Percentiles rank a stretch among this genome's conserved stretches.
These are phyloP conservation scores for Gymnothorax javanicus DNA, from an alignment of 2,797 vertebrate species.

Conservation along the genomic window DNA sequence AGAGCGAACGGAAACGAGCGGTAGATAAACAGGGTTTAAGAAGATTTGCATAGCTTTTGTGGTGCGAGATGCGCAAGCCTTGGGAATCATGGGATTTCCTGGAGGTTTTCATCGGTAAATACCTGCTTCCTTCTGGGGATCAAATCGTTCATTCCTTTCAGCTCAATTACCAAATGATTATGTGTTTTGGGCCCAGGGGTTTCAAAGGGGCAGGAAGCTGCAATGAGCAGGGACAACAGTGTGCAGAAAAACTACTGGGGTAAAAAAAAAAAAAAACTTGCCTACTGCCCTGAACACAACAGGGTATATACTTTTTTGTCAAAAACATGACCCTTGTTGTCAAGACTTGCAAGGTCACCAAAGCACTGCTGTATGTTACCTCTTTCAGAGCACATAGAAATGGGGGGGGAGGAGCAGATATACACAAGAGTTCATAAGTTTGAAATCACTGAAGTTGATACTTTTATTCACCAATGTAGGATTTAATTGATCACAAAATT, in stretches of 20 bases:
- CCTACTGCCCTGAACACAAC: background rate
- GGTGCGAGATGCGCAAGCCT: conserved; percentile 71
- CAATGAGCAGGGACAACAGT: conserved; percentile 52
- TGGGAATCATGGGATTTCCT: conserved; percentile 69
- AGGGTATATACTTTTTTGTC: background rate
- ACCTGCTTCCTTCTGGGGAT: conserved; percentile 73
- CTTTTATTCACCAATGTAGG: too few species aligned
- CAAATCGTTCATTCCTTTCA: conserved; percentile 62
- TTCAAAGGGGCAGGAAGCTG: conserved; percentile 41
- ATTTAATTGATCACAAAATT: background rate
- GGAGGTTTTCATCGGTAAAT: conserved; percentile 72
- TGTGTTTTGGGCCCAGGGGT: conserved; percentile 54
- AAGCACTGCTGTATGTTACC: background rate
- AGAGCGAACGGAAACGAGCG: conserved; percentile 73
- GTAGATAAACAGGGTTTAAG: conserved; percentile 75
- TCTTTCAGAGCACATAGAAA: background rate
- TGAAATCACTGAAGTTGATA: too few species aligned
- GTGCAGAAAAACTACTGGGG: background rate
- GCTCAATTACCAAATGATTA: conserved; percentile 60
- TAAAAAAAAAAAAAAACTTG: background rate
- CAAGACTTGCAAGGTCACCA: background rate
- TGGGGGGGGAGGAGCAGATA: background rate
- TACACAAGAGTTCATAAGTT: too few species aligned
- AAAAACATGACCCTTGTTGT: background rate
- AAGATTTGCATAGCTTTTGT: conserved; percentile 80